A percentile compares a stretch with the other conserved stretches of the same genome.
phyloP scores from a whole-genome alignment of 2,113 vertebrate genomes.

The Colistium nudipinnis region DNA sequence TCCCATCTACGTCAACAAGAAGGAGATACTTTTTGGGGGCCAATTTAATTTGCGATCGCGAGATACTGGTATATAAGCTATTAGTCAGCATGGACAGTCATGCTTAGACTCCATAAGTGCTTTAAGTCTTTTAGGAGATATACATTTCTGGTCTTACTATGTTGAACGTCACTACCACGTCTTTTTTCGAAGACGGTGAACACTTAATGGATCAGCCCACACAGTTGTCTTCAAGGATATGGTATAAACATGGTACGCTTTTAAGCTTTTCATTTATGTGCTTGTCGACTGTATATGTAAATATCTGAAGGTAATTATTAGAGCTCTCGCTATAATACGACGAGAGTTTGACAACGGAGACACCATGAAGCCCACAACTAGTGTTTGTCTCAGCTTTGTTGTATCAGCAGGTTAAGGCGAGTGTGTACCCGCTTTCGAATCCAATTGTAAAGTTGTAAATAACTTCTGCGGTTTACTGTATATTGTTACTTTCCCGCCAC shows the following conservation, averaged over 20 bases:
- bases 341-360: conserved; percentile 5
- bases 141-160: conserved; percentile 23
- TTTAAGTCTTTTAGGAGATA: conserved; percentile 36
- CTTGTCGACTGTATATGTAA: conserved; percentile 56
- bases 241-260: conserved; percentile 60
- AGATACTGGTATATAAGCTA: conserved; percentile 68
- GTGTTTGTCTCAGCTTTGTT: conserved; percentile 10
- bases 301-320: conserved; percentile 35
- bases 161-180: conserved; percentile 9
- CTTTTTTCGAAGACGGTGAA: conserved; percentile 20
- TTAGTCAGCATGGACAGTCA: conserved; percentile 37
- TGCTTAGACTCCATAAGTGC: conserved; percentile 51
- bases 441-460: conserved; percentile 63
- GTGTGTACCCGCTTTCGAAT: conserved; percentile 37
- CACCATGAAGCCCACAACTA: conserved; percentile 6
- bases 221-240: conserved; percentile 41
- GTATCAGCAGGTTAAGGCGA: conserved; percentile 1
- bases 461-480: conserved; percentile 40
- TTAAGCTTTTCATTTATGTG: conserved; percentile 41
- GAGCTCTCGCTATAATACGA: conserved; percentile 22
- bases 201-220: conserved; percentile 13
- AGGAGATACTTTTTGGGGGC: conserved; percentile 64
- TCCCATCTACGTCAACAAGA: conserved; percentile 53
- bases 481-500: conserved; percentile 34
- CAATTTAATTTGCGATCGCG: conserved; percentile 57